Evolutionary conservation across 2,113 vertebrate genomes (phyloP), one percentile per base, ranked within the genome.

Genomic region (Nerophis ophidion): DNA sequence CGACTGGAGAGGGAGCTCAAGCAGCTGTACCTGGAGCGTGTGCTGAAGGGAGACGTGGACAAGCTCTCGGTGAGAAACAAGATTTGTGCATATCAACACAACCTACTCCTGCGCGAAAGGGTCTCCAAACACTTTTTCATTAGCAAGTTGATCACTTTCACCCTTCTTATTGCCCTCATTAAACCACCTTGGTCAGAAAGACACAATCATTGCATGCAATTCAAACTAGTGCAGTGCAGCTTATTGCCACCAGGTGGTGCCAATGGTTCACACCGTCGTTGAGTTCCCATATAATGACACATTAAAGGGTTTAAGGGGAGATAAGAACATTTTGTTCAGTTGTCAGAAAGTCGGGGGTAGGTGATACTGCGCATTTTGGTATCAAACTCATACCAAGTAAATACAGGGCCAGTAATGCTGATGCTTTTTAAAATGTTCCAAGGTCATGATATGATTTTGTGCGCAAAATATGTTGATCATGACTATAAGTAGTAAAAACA

Each of bases 11-110:
- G 96, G 69, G 97, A 99, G 66, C 93, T 98, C 7, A 98, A 99
- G 71, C 97, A 99, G 85, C 93, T 99, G 33, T 99, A 99, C 86
- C 87, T 99, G 72, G 97, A 99, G 78, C 91, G 96, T 12, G 97
- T 99, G 68, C 92, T 98, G 63, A 99, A 99, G 76, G 97, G 97
- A 74, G 95, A 99, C 1, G 95, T 99, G 75, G 96, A 98, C 72
- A 99, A 99, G 60, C 94, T 99, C 66, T 99, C 97, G 77, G 97
- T 99, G 84, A 92, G 95, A 75, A 58, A 36, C 36, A 4, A 12
- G 5, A 6, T 9, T 7, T 42, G 17, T 50, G 5, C 36, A n/a
- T 61, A n/a, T 26, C 26, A 26, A 26, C 26, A 26, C 26, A 26
- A 26, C 26, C 26, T 26, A 26, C 3, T 26, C 26, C 26, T 26